These are phyloP conservation scores for Pseudocheirus occidentalis DNA, from an alignment of 2,797 vertebrate genomes.

Conservation along the genomic window DNA sequence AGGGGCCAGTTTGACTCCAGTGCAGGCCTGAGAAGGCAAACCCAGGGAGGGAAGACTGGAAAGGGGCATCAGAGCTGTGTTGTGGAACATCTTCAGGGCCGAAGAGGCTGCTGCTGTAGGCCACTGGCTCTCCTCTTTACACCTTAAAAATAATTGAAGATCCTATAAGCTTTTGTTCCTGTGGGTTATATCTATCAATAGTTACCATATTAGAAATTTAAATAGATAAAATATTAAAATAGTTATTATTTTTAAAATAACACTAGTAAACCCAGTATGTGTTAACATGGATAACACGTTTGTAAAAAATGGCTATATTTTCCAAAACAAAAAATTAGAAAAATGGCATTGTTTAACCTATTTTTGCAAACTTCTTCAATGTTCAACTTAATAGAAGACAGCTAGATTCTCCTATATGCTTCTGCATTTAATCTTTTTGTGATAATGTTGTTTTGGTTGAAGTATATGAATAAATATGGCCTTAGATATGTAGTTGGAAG, in stretches of 20 bases:
- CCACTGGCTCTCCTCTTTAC: not conserved
- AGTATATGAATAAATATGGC: not conserved
- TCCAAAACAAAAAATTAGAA: not conserved
- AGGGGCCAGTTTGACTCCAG: not conserved
- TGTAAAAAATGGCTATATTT: not conserved
- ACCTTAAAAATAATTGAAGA: not conserved
- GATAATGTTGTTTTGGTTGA: not conserved
- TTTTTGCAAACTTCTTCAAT: not conserved
- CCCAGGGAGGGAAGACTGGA: not conserved
- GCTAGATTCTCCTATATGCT: not conserved
- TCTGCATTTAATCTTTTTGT: not conserved
- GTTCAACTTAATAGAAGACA: not conserved
- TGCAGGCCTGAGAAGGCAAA: too few species aligned
- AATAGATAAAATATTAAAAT: not conserved
- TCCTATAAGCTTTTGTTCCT: not conserved
- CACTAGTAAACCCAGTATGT: too few species aligned
- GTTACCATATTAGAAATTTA: not conserved
- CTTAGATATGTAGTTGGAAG: not conserved
- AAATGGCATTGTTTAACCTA: not conserved
- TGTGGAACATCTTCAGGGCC: not conserved
- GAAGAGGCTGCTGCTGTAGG: too few species aligned
- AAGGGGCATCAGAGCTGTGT: not conserved
- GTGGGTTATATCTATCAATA: not conserved
- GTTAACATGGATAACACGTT: not conserved
- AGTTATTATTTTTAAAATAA: not conserved